Evolutionary conservation across 2,113 vertebrate genomes (phyloP), one percentile per base, ranked within the genome.

Genomic region (Chamaea fasciata): DNA sequence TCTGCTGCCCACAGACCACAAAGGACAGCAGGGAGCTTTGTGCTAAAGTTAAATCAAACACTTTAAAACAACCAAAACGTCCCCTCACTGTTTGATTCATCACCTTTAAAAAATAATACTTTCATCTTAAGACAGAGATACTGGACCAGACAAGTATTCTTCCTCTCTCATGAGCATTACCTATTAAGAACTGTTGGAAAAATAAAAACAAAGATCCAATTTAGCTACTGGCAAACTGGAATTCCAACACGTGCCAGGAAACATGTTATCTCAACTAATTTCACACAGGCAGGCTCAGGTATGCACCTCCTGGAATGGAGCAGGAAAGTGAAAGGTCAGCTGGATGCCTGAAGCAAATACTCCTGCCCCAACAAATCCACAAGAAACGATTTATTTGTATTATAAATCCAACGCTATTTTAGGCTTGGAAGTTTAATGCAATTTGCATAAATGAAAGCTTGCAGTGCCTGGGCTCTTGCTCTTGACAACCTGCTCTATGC

Each of bases 401-500:
- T 59, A 75, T 20, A 56, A 63, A 63, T 6, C 13, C 33, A 68
- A 35, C 0, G 10, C 49, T 82, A 82, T 44, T 94, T 92, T 68
- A 79, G 76, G 59, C 22, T 10, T 46, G 15, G 50, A 83, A 65
- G 30, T 11, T 86, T 26, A 55, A 42, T 3, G 41, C 28, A 11
- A 75, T 94, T 67, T 79, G 33, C 33, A n/a, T 23, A 60, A 74
- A 55, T 4, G 22, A 52, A 87, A n/a, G 56, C 42, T 14, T 7
- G 3, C n/a, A 31, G 11, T 6, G 11, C 19, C n/a, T 47, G n/a
- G 49, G 37, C 53, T 86, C 33, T 22, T 74, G 77, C 55, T 73
- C 35, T 52, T 52, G 50, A 47, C 21, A 31, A 21, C 14, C 4
- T 3, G 3, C 10, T 19, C 37, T 50, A 4, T 0, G 0, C 18